Evolutionary conservation across 2,888 invertebrate genomes (phyloP), one percentile per base, ranked within the genome.

Genomic region (Chelonus formosanus): DNA sequence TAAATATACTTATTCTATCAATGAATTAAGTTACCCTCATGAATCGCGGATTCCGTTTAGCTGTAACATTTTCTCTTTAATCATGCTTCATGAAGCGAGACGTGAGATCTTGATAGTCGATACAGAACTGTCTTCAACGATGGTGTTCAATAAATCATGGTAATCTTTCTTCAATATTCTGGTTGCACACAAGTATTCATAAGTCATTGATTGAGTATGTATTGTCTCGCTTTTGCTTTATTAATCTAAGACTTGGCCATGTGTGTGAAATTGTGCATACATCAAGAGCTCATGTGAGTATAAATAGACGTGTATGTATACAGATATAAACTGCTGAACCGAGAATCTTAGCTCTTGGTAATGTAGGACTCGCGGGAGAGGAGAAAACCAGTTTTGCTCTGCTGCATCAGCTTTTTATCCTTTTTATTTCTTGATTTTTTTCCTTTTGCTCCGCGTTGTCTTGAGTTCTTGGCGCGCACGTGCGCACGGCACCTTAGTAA

Each of bases 401-500:
- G 55, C 35, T 54, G 65, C 63, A 62, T 64, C 62, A 45, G 50
- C 40, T 65, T 65, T 53, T 54, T 52, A 43, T 10, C 57, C 8
- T 60, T 31, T n/a, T 63, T 48, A 35, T 43, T 57, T 40, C 52
- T 58, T 53, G 52, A 69, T 71, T 74, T 74, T 74, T 73, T 73
- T 65, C 36, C 50, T 45, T 44, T 50, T 10, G 36, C 52, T 67
- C 67, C 67, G 64, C 62, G 65, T 70, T 73, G 60, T 67, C 59
- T 67, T 54, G 50, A 63, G 53, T 52, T 65, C 57, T 47, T 56
- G 58, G 58, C 45, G 67, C 80, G 79, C 80, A 79, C 80, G 80
- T 79, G 80, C 80, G 78, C 70, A 71, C 71, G 74, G 70, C 79
- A 78, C 76, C 76, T 69, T 68, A 71, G 61, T 50, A 74, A 76